A percentile compares a stretch with the other conserved stretches of the same genome.
These are phyloP conservation scores for Pholis gunnellus DNA, from an alignment of 2,113 vertebrate genomes.

Conservation along the genomic window DNA sequence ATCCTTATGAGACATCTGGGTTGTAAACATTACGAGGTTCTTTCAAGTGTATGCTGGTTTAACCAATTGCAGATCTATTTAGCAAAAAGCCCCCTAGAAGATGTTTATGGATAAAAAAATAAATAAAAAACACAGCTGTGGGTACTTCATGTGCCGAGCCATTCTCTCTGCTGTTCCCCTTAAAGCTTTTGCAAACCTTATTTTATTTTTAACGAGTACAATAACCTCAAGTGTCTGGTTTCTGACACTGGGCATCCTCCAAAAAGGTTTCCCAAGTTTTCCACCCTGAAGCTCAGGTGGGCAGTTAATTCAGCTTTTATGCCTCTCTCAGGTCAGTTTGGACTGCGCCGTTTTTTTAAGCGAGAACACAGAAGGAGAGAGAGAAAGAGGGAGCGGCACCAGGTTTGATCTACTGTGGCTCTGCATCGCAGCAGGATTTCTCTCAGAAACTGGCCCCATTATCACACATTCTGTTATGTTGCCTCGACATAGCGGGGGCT, in stretches of 20 bases:
- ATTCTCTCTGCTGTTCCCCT: slow-evolving; percentile 37
- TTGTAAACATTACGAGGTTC: background rate
- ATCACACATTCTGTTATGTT: slow-evolving; percentile 47
- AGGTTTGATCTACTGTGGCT: slow-evolving; percentile 34
- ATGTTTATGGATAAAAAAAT: slow-evolving; percentile 16
- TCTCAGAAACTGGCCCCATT: slow-evolving; percentile 15
- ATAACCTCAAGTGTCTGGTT: slow-evolving; percentile 48
- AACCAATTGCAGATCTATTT: background rate
- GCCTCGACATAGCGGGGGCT: slow-evolving; percentile 52
- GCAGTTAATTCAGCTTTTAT: slow-evolving; percentile 56
- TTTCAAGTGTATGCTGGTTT: background rate
- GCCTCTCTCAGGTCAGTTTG: slow-evolving; percentile 53
- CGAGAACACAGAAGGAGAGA: slow-evolving; percentile 46
- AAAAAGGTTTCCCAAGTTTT: slow-evolving; percentile 41
- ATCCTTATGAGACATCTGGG: background rate
- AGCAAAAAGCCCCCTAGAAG: background rate
- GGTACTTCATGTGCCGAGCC: slow-evolving; percentile 5
- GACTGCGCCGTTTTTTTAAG: slow-evolving; percentile 46
- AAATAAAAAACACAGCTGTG: slow-evolving; percentile 25
- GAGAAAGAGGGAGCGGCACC: background rate
- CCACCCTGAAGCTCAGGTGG: slow-evolving; percentile 46
- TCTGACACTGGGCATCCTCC: slow-evolving; percentile 37
- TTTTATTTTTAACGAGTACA: slow-evolving; percentile 56
- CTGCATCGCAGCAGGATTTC: slow-evolving; percentile 4
- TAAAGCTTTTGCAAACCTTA: slow-evolving; percentile 34